A percentile compares a stretch with the other conserved stretches of the same genome.
These are phyloP conservation scores for Smutsia gigantea DNA, from an alignment of 2,797 vertebrate species.

Conservation along the genomic window DNA sequence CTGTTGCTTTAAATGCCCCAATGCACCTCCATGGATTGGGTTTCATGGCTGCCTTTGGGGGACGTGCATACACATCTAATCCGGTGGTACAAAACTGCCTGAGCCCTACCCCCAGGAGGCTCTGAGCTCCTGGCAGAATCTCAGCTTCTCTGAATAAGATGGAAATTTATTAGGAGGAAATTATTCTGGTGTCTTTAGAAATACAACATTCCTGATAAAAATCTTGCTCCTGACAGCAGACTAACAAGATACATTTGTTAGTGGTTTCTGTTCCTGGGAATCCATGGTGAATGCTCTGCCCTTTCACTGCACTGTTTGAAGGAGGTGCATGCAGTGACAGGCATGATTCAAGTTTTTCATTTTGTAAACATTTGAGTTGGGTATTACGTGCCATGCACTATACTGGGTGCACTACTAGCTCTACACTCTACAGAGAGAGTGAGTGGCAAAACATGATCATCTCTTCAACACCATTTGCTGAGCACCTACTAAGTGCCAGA, in stretches of 20 bases:
- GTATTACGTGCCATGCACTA: neutral
- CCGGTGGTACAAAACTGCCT: neutral
- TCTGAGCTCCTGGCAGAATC: conserved; percentile 74
- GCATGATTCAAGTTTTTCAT: conserved; percentile 64
- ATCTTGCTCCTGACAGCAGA: conserved; percentile 84
- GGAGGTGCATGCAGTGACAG: conserved; percentile 69
- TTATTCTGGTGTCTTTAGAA: conserved; percentile 84
- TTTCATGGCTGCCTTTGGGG: neutral
- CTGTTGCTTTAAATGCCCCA: neutral
- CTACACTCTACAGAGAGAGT: fast-evolving
- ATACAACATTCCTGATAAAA: conserved; percentile 86
- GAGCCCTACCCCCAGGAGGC: conserved; percentile 71
- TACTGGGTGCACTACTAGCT: fast-evolving
- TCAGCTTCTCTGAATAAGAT: conserved; percentile 77
- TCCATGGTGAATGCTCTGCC: conserved; percentile 64
- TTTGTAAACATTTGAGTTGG: neutral
- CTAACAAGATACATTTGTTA: conserved; percentile 84
- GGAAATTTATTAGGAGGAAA: conserved; percentile 86
- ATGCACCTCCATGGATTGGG: neutral
- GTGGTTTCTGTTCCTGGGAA: conserved; percentile 73
- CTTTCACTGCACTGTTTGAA: conserved; percentile 54
- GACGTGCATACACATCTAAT: conserved; percentile 63
- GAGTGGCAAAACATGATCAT: neutral
- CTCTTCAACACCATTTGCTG: neutral
- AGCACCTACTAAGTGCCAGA: neutral